Evolutionary conservation across 2,797 vertebrate species (phyloP).

Genomic region (Catharus ustulatus): DNA sequence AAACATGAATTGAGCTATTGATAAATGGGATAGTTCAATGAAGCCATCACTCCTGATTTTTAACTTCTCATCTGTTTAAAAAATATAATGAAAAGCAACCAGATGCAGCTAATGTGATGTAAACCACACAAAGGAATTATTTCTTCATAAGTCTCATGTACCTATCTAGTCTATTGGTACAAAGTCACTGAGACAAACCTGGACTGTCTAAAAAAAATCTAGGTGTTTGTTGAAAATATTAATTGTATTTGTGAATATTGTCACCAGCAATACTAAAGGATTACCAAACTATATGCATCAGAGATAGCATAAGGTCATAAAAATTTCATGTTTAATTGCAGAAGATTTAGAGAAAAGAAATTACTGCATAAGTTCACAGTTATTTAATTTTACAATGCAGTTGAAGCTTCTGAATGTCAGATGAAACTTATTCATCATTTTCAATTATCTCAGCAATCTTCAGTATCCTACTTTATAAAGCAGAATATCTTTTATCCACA

Average conservation of each 20-base stretch:
- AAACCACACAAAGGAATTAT: not conserved
- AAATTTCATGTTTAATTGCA: not conserved
- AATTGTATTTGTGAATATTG: not conserved
- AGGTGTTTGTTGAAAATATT: not conserved
- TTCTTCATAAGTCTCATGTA: not conserved
- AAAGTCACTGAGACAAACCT: not conserved
- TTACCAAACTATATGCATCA: not conserved
- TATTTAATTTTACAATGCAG: not conserved
- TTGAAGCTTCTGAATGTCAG: not conserved
- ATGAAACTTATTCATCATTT: not conserved
- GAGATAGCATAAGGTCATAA: not conserved
- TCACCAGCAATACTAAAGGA: not conserved
- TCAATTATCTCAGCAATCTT: not conserved
- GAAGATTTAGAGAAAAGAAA: not conserved
- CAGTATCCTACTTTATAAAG: not conserved
- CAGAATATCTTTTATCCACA: not conserved
- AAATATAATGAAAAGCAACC: not conserved
- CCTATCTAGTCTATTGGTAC: not conserved
- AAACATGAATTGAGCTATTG: not conserved
- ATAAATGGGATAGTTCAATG: conserved; percentile 3
- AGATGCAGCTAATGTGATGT: not conserved
- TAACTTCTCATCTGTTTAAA: not conserved
- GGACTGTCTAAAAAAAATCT: not conserved
- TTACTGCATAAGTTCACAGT: not conserved
- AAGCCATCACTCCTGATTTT: not conserved